Conservation (phyloP, 1,140 invertebrate species). For the Ceratina japonica region DNA sequence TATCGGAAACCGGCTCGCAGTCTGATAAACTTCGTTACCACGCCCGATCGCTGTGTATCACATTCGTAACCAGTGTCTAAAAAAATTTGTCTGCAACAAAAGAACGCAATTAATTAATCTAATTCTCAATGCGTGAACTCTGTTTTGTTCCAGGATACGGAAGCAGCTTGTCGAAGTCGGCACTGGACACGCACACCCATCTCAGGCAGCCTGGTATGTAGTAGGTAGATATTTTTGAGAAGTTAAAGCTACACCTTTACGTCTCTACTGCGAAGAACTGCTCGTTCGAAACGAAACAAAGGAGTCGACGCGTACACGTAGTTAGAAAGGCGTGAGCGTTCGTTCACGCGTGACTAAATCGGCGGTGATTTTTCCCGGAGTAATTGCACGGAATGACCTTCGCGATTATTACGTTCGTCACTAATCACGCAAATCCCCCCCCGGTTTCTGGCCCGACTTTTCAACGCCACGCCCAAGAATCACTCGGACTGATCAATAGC, state of each 20-base stretch:
- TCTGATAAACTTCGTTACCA: no score
- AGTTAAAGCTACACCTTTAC: constrained; percentile 61
- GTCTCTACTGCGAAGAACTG: background rate
- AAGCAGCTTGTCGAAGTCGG: constrained; percentile 88
- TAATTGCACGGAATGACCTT: constrained; percentile 67
- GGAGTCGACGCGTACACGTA: background rate
- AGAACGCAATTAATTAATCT: no score
- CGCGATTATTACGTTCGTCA: constrained; percentile 61
- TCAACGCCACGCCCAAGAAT: constrained; percentile 67
- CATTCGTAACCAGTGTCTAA: no score
- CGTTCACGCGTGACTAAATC: constrained; percentile 51
- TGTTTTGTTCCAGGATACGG: constrained; percentile 84
- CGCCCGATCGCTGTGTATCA: no score
- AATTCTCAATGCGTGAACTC: no score
- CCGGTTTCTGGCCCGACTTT: constrained; percentile 51
- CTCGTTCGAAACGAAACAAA: background rate
- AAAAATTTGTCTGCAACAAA: no score
- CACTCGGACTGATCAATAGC: constrained; percentile 61
- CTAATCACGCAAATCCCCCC: constrained; percentile 66
- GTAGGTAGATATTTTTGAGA: constrained; percentile 76
- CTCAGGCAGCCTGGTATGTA: constrained; percentile 91
- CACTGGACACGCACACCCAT: constrained; percentile 90
- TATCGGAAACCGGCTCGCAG: no score
- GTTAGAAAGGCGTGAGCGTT: background rate
- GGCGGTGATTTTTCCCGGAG: constrained; percentile 47